Conservation (phyloP, 2,797 vertebrate genomes). For the Myripristis jacobus region DNA sequence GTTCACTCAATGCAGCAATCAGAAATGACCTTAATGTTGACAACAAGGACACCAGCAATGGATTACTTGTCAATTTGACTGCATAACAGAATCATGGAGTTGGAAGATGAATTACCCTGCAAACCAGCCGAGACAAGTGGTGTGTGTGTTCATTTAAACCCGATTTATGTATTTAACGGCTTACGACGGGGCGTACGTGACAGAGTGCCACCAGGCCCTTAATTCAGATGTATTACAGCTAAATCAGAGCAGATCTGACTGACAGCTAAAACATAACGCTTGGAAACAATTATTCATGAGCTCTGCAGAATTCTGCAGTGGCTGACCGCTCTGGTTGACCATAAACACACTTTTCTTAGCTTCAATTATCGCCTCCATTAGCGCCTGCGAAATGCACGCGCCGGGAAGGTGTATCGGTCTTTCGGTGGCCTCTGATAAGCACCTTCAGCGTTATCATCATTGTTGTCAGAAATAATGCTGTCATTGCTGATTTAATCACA, state of each 20-base stretch:
- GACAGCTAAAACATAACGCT: constrained; percentile 71
- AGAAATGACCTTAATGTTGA: constrained; percentile 86
- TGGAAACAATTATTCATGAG: constrained; percentile 71
- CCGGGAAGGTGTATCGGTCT: neutral
- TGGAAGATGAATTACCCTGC: constrained; percentile 87
- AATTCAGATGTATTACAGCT: constrained; percentile 83
- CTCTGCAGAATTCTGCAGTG: constrained; percentile 22
- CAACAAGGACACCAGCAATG: constrained; percentile 86
- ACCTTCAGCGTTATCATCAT: constrained; percentile 66
- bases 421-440: constrained; percentile 52
- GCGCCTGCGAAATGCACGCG: constrained; percentile 33
- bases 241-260: constrained; percentile 67
- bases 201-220: constrained; percentile 72
- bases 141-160: constrained; percentile 88
- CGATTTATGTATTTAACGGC: constrained; percentile 87
- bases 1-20: constrained; percentile 80
- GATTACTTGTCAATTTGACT: constrained; percentile 89
- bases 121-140: constrained; percentile 85
- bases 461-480: constrained; percentile 70
- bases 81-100: constrained; percentile 86
- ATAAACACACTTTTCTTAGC: constrained; percentile 39
- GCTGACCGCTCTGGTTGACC: constrained; percentile 55
- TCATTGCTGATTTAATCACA: constrained; percentile 73
- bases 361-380: constrained; percentile 62
- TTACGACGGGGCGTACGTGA: constrained; percentile 75